These are phyloP conservation scores for Syrrhaptes paradoxus DNA, from an alignment of 2,113 vertebrate species.

Conservation along the genomic window DNA sequence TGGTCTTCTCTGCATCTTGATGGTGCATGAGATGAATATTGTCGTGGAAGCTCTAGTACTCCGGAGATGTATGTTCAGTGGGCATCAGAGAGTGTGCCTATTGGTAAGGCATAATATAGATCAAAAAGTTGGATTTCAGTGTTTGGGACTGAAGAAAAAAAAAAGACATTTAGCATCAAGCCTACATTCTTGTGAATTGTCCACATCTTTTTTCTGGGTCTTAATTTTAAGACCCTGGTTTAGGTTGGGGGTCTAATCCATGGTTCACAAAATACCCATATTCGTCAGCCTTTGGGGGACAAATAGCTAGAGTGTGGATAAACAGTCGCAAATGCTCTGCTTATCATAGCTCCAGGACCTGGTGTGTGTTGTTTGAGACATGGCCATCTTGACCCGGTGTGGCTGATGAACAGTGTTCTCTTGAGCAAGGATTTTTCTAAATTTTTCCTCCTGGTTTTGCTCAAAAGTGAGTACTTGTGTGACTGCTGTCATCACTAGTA, in stretches of 20 bases:
- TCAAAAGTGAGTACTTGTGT: rapidly evolving
- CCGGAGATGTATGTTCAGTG: neutral
- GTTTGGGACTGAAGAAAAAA: neutral
- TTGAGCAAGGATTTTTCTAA: neutral
- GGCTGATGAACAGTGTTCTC: neutral
- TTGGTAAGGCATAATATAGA: neutral
- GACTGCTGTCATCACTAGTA: neutral
- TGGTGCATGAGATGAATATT: neutral
- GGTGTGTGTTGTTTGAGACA: neutral
- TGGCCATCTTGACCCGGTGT: neutral
- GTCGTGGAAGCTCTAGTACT: neutral
- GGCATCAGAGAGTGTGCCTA: neutral
- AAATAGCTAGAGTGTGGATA: neutral
- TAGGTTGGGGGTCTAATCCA: neutral
- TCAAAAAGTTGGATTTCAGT: neutral
- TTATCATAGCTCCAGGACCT: neutral
- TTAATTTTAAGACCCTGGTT: neutral
- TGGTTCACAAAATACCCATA: neutral
- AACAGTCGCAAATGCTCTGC: neutral
- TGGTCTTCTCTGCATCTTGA: neutral
- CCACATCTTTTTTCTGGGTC: neutral
- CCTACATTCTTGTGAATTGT: neutral
- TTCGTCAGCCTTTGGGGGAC: neutral
- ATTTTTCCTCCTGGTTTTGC: neutral
- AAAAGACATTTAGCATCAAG: neutral